These are phyloP conservation scores for Ennomos fuscantarius DNA, from an alignment of 2,888 invertebrate species.

Conservation along the genomic window DNA sequence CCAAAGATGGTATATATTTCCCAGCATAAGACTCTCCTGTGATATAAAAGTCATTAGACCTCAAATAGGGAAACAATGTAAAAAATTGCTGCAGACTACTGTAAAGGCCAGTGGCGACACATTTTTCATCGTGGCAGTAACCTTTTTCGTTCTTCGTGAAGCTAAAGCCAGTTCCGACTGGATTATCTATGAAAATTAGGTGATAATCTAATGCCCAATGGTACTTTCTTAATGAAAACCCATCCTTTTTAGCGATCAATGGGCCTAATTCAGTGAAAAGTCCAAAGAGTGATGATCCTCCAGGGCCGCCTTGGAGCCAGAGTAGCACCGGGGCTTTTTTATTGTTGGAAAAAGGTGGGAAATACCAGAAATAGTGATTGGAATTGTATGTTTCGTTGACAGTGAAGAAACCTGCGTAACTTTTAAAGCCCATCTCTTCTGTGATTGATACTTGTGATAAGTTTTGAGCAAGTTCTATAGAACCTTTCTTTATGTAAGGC, in stretches of 20 bases:
- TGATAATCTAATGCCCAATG: conserved; percentile 86
- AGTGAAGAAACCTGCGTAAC: conserved; percentile 87
- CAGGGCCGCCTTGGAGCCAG: conserved; percentile 87
- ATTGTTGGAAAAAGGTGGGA: conserved; percentile 77
- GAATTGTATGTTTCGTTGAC: conserved; percentile 83
- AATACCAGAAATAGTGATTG: conserved; percentile 88
- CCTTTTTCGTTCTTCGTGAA: conserved; percentile 82
- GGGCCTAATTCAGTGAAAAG: conserved; percentile 87
- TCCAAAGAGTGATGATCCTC: conserved; percentile 82
- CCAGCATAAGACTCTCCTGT: conserved; percentile 88
- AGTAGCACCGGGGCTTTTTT: conserved; percentile 77
- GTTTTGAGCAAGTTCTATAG: conserved; percentile 74
- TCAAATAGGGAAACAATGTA: conserved; percentile 82
- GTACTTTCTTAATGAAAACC: conserved; percentile 69
- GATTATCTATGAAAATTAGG: conserved; percentile 87
- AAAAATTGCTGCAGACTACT: conserved; percentile 84
- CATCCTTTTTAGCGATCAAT: conserved; percentile 68
- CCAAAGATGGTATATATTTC: conserved; percentile 79
- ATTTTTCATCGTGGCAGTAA: conserved; percentile 82
- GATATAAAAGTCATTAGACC: conserved; percentile 83
- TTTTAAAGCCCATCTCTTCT: conserved; percentile 68
- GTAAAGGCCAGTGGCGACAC: conserved; percentile 84
- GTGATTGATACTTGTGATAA: conserved; percentile 67
- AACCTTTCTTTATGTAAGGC: conserved; percentile 82
- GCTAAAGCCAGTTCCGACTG: conserved; percentile 88